Evolutionary conservation across 2,888 invertebrate genomes (phyloP).

Genomic region (Rhyacophila evoluta): DNA sequence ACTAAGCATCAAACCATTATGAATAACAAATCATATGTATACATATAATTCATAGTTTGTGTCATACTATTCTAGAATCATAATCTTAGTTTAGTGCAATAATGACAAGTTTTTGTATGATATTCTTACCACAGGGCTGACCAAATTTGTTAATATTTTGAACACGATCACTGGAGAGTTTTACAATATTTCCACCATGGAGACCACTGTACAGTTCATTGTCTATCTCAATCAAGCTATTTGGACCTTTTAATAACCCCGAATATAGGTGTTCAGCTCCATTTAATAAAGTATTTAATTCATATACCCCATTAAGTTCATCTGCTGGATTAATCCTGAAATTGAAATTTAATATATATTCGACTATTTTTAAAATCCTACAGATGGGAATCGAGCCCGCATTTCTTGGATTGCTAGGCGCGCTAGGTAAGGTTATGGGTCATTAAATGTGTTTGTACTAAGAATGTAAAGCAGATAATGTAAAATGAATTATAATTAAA

Average conservation of each 20-base stretch:
- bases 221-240: slow-evolving; percentile 79
- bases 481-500: not conserved
- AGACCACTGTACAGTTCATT: slow-evolving; percentile 85
- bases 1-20: too few relatives aligned
- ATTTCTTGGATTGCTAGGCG: too few relatives aligned
- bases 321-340: slow-evolving; percentile 37
- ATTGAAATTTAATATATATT: not conserved
- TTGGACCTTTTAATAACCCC: slow-evolving; percentile 82
- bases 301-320: slow-evolving; percentile 37
- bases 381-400: too few relatives aligned
- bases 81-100: not conserved
- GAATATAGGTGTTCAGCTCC: slow-evolving; percentile 77
- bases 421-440: too few relatives aligned
- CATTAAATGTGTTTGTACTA: too few relatives aligned
- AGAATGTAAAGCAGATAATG: too few relatives aligned
- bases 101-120: too few relatives aligned
- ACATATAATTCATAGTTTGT: too few relatives aligned
- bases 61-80: too few relatives aligned
- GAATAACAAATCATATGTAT: too few relatives aligned
- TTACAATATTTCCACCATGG: slow-evolving; percentile 83
- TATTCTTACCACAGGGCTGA: slow-evolving; percentile 74
- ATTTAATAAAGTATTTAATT: slow-evolving; percentile 73
- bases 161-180: slow-evolving; percentile 75
- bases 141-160: slow-evolving; percentile 85
- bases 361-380: too few relatives aligned